Evolutionary conservation across 1,140 invertebrate species (phyloP).

Genomic region (Drosophila trapezifrons): DNA sequence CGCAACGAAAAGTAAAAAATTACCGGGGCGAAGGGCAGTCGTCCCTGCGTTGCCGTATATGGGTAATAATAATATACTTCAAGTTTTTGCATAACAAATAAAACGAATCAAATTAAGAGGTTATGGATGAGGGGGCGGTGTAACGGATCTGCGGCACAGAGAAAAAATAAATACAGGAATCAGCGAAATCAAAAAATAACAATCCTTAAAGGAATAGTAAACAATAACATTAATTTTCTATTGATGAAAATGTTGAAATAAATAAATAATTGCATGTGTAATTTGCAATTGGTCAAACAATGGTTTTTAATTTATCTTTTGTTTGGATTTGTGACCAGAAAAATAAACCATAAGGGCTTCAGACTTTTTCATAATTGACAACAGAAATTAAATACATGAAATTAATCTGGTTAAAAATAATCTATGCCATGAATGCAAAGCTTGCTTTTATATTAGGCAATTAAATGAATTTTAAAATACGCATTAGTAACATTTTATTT

Average conservation of each 20-base stretch:
- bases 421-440: neutral
- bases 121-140: neutral
- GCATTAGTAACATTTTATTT: neutral
- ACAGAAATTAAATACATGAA: neutral
- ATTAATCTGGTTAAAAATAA: slow-evolving; percentile 3
- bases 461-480: neutral
- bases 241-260: neutral
- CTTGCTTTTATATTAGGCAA: neutral
- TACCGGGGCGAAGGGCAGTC: neutral
- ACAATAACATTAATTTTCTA: neutral
- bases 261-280: slow-evolving; percentile 7
- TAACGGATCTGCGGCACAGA: slow-evolving; percentile 31
- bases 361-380: neutral
- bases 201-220: slow-evolving; percentile 1
- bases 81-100: slow-evolving; percentile 81
- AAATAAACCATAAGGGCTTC: neutral
- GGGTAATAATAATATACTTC: slow-evolving; percentile 73
- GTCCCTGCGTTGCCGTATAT: slow-evolving; percentile 15
- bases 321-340: neutral
- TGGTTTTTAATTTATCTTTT: slow-evolving; percentile 1
- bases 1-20: slow-evolving; percentile 44
- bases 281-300: neutral
- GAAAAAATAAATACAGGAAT: neutral
- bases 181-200: neutral
- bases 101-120: slow-evolving; percentile 75